Conservation (phyloP, 2,888 invertebrate species). For the Eubasilissa splendida region DNA sequence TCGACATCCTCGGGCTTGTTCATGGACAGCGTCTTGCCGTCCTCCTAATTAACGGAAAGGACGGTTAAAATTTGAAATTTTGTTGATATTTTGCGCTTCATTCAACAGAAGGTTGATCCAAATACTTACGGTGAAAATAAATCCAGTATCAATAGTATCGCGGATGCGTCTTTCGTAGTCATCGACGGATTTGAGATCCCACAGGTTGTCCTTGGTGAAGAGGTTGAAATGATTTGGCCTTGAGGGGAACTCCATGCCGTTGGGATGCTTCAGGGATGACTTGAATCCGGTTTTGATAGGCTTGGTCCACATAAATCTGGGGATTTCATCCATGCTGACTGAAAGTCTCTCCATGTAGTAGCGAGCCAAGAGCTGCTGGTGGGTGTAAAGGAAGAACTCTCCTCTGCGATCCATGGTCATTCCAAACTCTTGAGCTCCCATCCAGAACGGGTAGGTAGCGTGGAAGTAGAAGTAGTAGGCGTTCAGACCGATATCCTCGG, state of each 20-base stretch:
- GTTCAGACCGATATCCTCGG: constrained; percentile 78
- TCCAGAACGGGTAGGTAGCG: constrained; percentile 73
- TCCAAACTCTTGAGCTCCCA: constrained; percentile 66
- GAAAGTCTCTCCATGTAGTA: constrained; percentile 78
- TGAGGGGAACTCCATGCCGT: constrained; percentile 73
- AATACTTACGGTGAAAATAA: constrained; percentile 63
- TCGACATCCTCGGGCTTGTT: constrained; percentile 75
- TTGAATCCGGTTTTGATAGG: constrained; percentile 73
- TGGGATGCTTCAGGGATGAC: constrained; percentile 73
- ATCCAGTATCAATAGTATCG: constrained; percentile 70
- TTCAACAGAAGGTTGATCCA: neutral
- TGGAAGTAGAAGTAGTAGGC: constrained; percentile 73
- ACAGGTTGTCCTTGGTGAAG: constrained; percentile 61
- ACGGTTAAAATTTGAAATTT: neutral
- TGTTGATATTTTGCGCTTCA: neutral
- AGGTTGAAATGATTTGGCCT: constrained; percentile 67
- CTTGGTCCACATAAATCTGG: constrained; percentile 72
- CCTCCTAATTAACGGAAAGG: constrained; percentile 60
- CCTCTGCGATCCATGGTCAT: constrained; percentile 65
- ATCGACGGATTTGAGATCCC: constrained; percentile 60
- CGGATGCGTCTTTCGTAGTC: constrained; percentile 67
- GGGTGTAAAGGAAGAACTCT: constrained; percentile 67
- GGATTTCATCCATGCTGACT: constrained; percentile 73
- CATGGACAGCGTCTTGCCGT: constrained; percentile 74
- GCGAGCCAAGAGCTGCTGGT: constrained; percentile 69